A percentile compares a stretch with the other conserved stretches of the same genome.
Evolutionary conservation across 2,888 invertebrate genomes (phyloP).

Genomic region (Cylloceria caligata): DNA sequence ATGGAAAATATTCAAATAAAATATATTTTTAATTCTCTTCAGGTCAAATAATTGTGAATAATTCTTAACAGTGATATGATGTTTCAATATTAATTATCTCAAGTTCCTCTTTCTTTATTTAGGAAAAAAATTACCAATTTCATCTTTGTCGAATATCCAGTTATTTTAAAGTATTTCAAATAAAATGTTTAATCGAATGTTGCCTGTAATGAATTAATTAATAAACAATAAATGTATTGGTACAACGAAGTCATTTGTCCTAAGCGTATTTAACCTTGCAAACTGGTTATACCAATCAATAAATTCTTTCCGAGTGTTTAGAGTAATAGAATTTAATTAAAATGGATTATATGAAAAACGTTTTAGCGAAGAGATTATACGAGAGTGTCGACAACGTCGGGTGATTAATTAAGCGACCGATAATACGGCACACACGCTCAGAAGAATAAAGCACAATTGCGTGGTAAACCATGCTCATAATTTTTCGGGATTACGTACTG

Average conservation of each 20-base stretch:
- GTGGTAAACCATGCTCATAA: constrained; percentile 43
- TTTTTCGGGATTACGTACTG: constrained; percentile 48
- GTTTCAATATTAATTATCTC: neutral
- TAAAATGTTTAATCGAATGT: too few species aligned
- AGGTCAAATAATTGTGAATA: neutral
- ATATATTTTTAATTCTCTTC: neutral
- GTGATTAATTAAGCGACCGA: constrained; percentile 43
- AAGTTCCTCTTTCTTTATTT: neutral
- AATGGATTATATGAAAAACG: too few species aligned
- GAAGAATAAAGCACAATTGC: constrained; percentile 40
- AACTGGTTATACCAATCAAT: too few species aligned
- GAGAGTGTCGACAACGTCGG: constrained; percentile 20
- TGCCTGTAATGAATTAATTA: too few species aligned
- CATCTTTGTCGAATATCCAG: too few species aligned
- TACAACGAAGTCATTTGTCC: too few species aligned
- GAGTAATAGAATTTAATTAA: too few species aligned
- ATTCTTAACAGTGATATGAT: neutral
- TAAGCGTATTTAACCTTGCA: too few species aligned
- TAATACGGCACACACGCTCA: constrained; percentile 10
- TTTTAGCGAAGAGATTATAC: neutral
- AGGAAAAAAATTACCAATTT: neutral
- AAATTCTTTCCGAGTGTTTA: too few species aligned
- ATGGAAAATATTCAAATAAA: neutral
- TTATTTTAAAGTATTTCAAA: too few species aligned
- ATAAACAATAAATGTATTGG: too few species aligned